Conservation (phyloP, 2,888 invertebrate species). For the Andrena minutula region DNA sequence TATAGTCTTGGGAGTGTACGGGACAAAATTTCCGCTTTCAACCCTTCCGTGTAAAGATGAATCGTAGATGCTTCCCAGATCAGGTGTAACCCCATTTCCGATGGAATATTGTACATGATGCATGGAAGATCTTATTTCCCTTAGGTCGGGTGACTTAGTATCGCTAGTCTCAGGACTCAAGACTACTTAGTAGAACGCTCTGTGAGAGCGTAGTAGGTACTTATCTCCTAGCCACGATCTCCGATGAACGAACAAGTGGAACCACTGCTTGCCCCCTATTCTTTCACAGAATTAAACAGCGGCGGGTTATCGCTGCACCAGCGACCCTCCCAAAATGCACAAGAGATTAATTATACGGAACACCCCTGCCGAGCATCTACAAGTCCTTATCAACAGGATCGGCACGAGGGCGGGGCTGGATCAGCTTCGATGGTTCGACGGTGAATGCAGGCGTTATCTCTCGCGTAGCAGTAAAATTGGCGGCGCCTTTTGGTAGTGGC, state of each 20-base stretch:
- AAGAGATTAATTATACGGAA: constrained; percentile 23
- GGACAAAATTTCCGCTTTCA: too few species aligned
- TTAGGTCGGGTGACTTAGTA: too few species aligned
- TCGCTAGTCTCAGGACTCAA: too few species aligned
- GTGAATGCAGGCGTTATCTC: constrained; percentile 50
- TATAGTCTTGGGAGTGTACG: too few species aligned
- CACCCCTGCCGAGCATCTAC: not conserved
- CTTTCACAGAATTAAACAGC: not conserved
- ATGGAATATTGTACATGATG: too few species aligned
- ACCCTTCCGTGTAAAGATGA: too few species aligned
- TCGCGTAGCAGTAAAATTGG: constrained; percentile 56
- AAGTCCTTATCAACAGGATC: constrained; percentile 39
- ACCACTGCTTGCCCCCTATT: not conserved
- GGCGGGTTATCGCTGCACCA: too few species aligned
- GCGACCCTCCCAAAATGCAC: too few species aligned
- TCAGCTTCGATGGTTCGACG: constrained; percentile 46
- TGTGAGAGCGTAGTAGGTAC: not conserved
- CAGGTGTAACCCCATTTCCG: too few species aligned
- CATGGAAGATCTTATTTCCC: too few species aligned
- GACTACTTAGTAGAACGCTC: not conserved
- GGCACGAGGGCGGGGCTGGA: not conserved
- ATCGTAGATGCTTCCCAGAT: too few species aligned
- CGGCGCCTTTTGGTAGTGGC: constrained; percentile 55
- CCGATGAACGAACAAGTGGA: not conserved
- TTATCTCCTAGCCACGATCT: not conserved